These are phyloP conservation scores for Lasius fuliginosus DNA, from an alignment of 2,888 invertebrate species.

Conservation along the genomic window DNA sequence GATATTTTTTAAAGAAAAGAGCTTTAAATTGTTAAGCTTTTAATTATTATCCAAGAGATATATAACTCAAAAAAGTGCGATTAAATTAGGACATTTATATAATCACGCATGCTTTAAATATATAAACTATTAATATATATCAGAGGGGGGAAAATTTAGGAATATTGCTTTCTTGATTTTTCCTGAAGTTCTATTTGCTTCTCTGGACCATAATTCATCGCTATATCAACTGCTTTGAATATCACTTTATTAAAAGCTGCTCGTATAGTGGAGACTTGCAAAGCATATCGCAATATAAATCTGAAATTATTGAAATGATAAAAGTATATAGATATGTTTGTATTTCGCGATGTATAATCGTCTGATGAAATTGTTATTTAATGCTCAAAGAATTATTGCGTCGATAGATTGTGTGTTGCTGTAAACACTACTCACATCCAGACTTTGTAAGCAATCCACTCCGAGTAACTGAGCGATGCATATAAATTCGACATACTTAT, in stretches of 20 bases:
- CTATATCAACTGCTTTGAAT: slow-evolving; percentile 61
- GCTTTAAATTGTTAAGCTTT: too few relatives aligned
- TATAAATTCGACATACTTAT: neutral
- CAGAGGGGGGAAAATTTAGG: neutral
- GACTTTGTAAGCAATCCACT: neutral
- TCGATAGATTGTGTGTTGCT: neutral
- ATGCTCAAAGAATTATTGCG: neutral
- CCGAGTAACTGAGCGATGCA: neutral
- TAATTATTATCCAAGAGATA: too few relatives aligned
- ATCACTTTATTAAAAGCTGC: slow-evolving; percentile 62
- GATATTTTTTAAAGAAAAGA: too few relatives aligned
- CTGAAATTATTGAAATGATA: slow-evolving; percentile 65
- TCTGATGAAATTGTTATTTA: neutral
- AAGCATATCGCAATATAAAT: slow-evolving; percentile 63
- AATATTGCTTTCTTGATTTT: slow-evolving; percentile 51
- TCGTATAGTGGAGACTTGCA: slow-evolving; percentile 58
- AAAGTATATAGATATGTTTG: neutral
- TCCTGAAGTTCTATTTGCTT: slow-evolving; percentile 66
- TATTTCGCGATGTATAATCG: neutral
- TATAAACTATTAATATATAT: neutral
- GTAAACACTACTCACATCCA: neutral
- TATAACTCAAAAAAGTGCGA: neutral
- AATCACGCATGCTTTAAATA: neutral
- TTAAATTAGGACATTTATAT: neutral
- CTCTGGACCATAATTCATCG: slow-evolving; percentile 67